phyloP scores from a whole-genome alignment of 2,113 vertebrate species.

The Todiramphus chloris region DNA sequence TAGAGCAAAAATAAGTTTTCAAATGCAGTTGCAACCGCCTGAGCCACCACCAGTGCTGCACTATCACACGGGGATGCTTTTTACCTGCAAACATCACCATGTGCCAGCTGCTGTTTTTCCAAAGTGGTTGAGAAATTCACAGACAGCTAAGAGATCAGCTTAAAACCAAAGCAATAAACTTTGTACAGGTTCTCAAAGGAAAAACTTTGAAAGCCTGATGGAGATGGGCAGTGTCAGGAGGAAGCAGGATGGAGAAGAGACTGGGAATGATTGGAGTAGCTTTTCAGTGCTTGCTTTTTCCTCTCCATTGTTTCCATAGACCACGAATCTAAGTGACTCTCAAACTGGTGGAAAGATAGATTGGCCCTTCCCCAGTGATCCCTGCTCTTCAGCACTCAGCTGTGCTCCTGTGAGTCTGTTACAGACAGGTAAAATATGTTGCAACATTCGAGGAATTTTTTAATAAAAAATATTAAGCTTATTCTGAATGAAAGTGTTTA shows the following conservation, averaged over 20 bases:
- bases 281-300: background rate
- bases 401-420: background rate
- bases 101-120: background rate
- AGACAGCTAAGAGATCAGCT: background rate
- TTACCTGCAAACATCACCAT: background rate
- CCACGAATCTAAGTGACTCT: background rate
- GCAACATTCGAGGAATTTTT: background rate
- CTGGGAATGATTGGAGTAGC: background rate
- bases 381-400: background rate
- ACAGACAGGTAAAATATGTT: background rate
- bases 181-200: background rate
- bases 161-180: background rate
- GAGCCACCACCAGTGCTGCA: background rate
- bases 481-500: background rate
- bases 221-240: background rate
- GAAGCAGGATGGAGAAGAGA: background rate
- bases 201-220: background rate
- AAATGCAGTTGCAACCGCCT: background rate
- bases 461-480: background rate
- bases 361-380: background rate
- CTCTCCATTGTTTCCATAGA: background rate
- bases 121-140: background rate
- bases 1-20: background rate
- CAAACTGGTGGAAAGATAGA: background rate
- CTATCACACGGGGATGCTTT: background rate